phyloP scores from a whole-genome alignment of 2,888 invertebrate genomes.

The Xestia c-nigrum region DNA sequence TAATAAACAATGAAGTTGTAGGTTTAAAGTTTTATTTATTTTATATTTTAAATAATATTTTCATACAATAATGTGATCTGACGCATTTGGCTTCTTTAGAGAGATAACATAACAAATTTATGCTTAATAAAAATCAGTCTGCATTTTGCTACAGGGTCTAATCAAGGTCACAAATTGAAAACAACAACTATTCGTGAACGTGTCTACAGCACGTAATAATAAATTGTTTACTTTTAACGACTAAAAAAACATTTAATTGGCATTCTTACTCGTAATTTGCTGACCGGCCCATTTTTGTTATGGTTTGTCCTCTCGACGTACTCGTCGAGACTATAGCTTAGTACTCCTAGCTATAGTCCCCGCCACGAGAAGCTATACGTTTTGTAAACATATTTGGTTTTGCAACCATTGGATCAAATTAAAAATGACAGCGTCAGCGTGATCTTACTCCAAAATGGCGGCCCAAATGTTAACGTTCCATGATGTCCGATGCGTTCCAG shows the following conservation, averaged over 20 bases:
- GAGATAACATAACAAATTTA: not conserved
- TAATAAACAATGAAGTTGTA: not conserved
- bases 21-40: not conserved
- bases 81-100: not conserved
- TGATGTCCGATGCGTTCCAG: no score
- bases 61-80: not conserved
- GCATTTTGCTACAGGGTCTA: not conserved
- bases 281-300: not conserved
- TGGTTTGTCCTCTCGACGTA: not conserved
- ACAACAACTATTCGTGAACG: not conserved
- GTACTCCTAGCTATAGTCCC: no score
- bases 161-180: not conserved
- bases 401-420: no score
- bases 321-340: no score
- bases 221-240: constrained; percentile 7
- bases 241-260: not conserved
- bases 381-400: no score
- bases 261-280: constrained; percentile 3
- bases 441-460: no score
- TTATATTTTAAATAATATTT: not conserved
- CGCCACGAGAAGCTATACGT: no score
- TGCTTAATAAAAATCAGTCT: not conserved
- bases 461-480: no score
- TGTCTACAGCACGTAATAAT: not conserved
- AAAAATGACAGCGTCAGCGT: no score